Evolutionary conservation across 2,113 vertebrate species (phyloP).

Genomic region (Tachuris rubrigastra): DNA sequence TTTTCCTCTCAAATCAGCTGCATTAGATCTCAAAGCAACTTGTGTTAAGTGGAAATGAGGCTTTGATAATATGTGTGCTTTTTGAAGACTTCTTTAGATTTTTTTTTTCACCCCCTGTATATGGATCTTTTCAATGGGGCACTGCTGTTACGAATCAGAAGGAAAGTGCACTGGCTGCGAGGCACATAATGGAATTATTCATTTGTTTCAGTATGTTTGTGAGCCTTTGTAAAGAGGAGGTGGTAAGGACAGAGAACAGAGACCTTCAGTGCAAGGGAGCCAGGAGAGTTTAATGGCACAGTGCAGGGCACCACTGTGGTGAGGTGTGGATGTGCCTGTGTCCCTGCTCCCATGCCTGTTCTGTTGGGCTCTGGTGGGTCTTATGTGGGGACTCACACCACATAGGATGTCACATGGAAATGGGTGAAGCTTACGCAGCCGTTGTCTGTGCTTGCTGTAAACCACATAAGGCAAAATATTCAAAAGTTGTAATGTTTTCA

Average conservation of each 20-base stretch:
- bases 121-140: background rate
- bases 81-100: background rate
- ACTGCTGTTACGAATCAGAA: background rate
- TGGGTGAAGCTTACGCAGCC: background rate
- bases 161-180: background rate
- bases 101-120: fast-evolving
- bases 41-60: conserved; percentile 19
- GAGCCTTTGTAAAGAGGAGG: conserved; percentile 33
- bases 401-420: background rate
- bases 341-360: background rate
- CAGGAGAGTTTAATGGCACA: background rate
- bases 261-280: background rate
- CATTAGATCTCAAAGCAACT: conserved; percentile 26
- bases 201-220: conserved; percentile 5
- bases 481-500: background rate
- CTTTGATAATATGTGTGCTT: background rate
- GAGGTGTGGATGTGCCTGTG: background rate
- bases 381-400: background rate
- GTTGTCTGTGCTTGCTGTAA: background rate
- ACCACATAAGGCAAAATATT: background rate
- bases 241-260: background rate
- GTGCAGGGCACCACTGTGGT: background rate
- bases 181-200: conserved; percentile 5
- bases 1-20: background rate
- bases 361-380: background rate